Evolutionary conservation across 2,888 invertebrate species (phyloP), one percentile per base, ranked within the genome.

Genomic region (Nomada goodeniana): DNA sequence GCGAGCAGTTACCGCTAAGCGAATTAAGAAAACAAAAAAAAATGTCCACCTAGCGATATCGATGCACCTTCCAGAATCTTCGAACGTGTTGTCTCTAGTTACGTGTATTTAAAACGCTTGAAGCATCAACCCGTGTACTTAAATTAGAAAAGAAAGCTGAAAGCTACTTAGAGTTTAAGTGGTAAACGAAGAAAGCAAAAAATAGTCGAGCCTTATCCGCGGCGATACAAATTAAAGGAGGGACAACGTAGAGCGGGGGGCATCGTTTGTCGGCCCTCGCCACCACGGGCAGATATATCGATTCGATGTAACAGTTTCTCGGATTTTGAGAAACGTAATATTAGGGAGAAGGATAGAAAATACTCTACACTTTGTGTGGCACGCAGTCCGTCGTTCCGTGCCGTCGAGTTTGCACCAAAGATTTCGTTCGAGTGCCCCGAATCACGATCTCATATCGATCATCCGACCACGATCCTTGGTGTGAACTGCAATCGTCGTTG

Each of bases 1-100:
- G 60, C 68, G 69, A 23, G 20, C 26, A 57, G 36, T 57, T 69
- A 79, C 36, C 60, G 75, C 72, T 72, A 64, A 76, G 61, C 47
- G 70, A 74, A 61, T 69, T 74, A 82, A 75, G 47, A 52, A 26
- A 53, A 42, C 29, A 55, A 61, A 63, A 55, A 63, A 71, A 52
- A 23, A 67, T 57, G 65, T 83, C 64, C 74, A 85, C 79, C 59
- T 83, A 85, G 78, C 80, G 80, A 81, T 83, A 79, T 82, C 81
- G 87, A 89, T 87, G 90, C 91, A 91, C 91, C 86, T 90, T 89
- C 88, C 89, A 89, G 71, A 82, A 90, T 88, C 89, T 87, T 90
- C 89, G 84, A 91, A 90, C 88, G 87, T 90, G 90, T 91, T 92
- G 90, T 92, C 91, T 91, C 90, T 92, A 92, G 90, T 90, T 91